These are phyloP conservation scores for Yponomeuta plumbellus DNA, from an alignment of 2,888 invertebrate species.

Conservation along the genomic window DNA sequence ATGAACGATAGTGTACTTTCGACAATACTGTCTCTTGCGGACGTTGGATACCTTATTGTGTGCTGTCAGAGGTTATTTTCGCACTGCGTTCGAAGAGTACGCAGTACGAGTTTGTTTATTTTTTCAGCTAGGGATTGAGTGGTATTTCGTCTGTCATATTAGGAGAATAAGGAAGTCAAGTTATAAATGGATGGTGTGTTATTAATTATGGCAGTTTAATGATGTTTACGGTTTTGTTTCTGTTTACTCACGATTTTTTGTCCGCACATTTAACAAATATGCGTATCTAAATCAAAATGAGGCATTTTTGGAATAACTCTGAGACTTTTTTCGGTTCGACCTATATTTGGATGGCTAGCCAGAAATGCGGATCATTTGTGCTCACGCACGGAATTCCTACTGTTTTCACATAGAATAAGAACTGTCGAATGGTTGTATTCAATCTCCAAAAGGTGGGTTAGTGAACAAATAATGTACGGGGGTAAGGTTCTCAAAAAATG, in stretches of 20 bases:
- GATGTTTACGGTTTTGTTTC: constrained; percentile 20
- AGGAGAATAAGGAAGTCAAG: constrained; percentile 40
- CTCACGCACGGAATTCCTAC: constrained; percentile 4
- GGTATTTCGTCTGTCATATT: constrained; percentile 45
- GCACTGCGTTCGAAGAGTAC: constrained; percentile 3
- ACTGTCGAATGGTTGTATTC: not conserved
- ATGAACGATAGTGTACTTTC: constrained; percentile 36
- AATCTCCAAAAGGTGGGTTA: not conserved
- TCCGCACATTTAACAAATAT: constrained; percentile 22
- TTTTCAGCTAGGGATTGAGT: constrained; percentile 30
- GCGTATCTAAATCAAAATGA: constrained; percentile 48
- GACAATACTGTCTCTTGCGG: constrained; percentile 13
- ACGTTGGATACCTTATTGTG: constrained; percentile 20
- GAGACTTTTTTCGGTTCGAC: constrained; percentile 22
- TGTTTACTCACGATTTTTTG: constrained; percentile 16
- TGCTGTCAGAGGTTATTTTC: constrained; percentile 26
- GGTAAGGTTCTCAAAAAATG: too few relatives aligned
- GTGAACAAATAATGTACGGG: too few relatives aligned
- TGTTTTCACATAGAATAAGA: not conserved
- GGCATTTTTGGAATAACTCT: constrained; percentile 40
- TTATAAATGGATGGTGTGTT: constrained; percentile 29
- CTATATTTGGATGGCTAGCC: constrained; percentile 46
- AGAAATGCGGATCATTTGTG: constrained; percentile 42
- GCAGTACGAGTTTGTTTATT: not conserved
- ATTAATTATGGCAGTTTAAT: constrained; percentile 36